A percentile compares a stretch with the other conserved stretches of the same genome.
These are phyloP conservation scores for Patella vulgata DNA, from an alignment of 1,140 invertebrate species.

Conservation along the genomic window DNA sequence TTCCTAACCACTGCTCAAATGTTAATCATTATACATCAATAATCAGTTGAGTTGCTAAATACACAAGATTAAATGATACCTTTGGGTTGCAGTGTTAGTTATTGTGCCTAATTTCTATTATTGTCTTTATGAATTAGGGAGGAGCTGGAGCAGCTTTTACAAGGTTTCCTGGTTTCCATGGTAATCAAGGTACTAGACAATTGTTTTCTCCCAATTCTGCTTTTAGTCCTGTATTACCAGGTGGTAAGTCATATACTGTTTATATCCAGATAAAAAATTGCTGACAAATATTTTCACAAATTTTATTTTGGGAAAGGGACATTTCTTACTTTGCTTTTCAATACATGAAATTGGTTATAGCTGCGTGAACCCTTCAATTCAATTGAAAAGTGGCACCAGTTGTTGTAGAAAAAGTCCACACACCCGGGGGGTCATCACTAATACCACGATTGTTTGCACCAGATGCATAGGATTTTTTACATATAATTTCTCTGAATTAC, in stretches of 20 bases:
- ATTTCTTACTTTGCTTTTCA: not conserved
- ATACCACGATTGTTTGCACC: too few relatives aligned
- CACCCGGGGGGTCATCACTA: too few relatives aligned
- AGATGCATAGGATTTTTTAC: too few relatives aligned
- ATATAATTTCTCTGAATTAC: too few relatives aligned
- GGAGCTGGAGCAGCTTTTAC: constrained; percentile 4
- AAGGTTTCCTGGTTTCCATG: not conserved
- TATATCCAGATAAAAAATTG: not conserved
- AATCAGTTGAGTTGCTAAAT: too few relatives aligned
- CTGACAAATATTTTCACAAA: not conserved
- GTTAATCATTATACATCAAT: too few relatives aligned
- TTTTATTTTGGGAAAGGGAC: not conserved
- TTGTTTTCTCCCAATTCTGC: constrained; percentile 54
- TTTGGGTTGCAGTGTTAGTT: too few relatives aligned
- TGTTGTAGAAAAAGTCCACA: not conserved
- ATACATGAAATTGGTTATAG: not conserved
- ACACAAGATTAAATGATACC: too few relatives aligned
- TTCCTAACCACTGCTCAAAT: too few relatives aligned
- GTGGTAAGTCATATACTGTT: not conserved
- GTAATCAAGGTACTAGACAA: constrained; percentile 19
- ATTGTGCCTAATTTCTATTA: not conserved
- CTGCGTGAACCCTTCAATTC: not conserved
- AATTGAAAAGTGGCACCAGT: not conserved
- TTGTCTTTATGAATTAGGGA: constrained; percentile 7
- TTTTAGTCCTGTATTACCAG: constrained; percentile 46